These are phyloP conservation scores for Astyanax mexicanus DNA, from an alignment of 2,797 vertebrate genomes.

Conservation along the genomic window DNA sequence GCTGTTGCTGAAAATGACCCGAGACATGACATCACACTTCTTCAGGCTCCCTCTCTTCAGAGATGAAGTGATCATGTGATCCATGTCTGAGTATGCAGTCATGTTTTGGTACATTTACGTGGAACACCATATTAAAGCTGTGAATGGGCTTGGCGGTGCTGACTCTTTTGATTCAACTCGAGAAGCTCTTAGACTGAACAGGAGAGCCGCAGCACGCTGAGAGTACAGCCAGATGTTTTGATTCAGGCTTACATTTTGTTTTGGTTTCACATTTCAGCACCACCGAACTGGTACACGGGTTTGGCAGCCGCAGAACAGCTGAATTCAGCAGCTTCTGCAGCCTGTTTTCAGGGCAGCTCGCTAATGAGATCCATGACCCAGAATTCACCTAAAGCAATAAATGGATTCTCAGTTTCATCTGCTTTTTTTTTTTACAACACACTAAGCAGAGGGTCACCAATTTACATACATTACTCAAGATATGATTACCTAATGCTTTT, in stretches of 20 bases:
- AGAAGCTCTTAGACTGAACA: constrained; percentile 2
- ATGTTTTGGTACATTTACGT: constrained; percentile 40
- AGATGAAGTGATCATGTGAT: neutral
- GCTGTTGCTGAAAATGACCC: neutral
- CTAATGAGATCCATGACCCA: constrained; percentile 48
- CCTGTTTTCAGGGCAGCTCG: constrained; percentile 28
- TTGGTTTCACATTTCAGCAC: constrained; percentile 52
- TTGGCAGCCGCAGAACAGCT: constrained; percentile 38
- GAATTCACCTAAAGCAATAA: constrained; percentile 33
- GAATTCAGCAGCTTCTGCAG: constrained; percentile 23
- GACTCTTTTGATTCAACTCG: constrained; percentile 34
- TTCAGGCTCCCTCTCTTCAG: neutral
- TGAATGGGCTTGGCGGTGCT: constrained; percentile 52
- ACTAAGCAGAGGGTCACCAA: constrained; percentile 23
- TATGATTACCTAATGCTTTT: constrained; percentile 10
- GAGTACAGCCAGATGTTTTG: constrained; percentile 58
- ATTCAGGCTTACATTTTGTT: constrained; percentile 56
- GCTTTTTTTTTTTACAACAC: constrained; percentile 7
- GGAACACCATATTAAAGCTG: constrained; percentile 42
- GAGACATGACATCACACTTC: neutral
- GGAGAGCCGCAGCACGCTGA: constrained; percentile 18
- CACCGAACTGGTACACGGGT: constrained; percentile 41
- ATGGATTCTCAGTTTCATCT: constrained; percentile 18
- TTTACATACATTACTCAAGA: constrained; percentile 19
- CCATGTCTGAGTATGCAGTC: constrained; percentile 10